Conservation (phyloP, 2,797 vertebrate species). For the Alcedo quadribrachys region DNA sequence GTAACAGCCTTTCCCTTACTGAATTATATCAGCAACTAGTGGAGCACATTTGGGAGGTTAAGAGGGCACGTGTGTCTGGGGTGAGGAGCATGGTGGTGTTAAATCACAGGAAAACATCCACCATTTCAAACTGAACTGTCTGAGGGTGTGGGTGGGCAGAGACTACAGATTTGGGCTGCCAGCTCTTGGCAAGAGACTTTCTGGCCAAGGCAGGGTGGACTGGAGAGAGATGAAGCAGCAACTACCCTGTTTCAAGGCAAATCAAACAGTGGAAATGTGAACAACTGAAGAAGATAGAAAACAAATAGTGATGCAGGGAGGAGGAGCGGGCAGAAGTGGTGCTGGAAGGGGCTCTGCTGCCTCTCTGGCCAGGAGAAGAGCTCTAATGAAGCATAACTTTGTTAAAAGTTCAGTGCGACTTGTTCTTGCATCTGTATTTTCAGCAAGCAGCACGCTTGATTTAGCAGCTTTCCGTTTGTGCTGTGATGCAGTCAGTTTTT, state of each 20-base stretch:
- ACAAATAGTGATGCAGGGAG: not conserved
- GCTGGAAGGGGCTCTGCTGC: not conserved
- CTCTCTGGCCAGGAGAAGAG: not conserved
- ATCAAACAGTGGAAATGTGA: not conserved
- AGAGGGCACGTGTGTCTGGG: rapidly evolving
- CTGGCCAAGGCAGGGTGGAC: not conserved
- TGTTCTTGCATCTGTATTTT: not conserved
- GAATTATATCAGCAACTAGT: not conserved
- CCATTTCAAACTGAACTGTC: not conserved
- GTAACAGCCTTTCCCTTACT: not conserved
- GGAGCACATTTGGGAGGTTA: not conserved
- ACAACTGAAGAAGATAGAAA: not conserved
- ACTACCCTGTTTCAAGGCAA: not conserved
- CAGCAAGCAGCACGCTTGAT: not conserved
- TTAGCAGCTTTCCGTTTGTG: not conserved
- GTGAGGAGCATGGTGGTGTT: not conserved
- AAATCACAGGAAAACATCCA: not conserved
- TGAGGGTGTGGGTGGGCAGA: not conserved
- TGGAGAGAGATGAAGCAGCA: not conserved
- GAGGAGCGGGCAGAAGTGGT: not conserved
- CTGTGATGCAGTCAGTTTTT: not conserved
- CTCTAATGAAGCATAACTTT: not conserved
- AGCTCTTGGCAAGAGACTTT: not conserved
- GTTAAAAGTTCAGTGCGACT: not conserved
- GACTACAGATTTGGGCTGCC: not conserved